Conservation (phyloP, 2,888 invertebrate genomes). For the Calliphora vomitoria region DNA sequence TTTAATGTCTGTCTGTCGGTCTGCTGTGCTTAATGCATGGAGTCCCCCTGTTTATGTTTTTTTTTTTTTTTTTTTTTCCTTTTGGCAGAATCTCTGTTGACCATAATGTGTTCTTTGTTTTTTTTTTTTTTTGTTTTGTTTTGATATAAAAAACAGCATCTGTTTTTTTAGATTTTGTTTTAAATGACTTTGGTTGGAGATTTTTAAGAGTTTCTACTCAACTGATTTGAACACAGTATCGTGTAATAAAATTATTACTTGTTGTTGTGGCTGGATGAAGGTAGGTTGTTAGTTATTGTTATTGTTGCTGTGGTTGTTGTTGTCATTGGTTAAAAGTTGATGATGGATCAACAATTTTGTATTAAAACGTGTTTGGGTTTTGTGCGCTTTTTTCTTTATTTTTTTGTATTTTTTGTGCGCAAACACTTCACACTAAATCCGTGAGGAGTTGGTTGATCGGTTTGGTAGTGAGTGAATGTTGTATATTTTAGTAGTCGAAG, state of each 20-base stretch:
- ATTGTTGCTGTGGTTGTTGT: constrained; percentile 37
- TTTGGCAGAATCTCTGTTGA: constrained; percentile 42
- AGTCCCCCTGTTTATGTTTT: constrained; percentile 21
- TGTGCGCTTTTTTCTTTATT: constrained; percentile 40
- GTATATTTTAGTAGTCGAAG: constrained; percentile 43
- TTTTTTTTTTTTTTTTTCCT: constrained; percentile 1
- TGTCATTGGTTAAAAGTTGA: constrained; percentile 55
- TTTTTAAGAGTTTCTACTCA: constrained; percentile 23
- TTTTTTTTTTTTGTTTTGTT: not conserved
- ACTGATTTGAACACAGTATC: constrained; percentile 53
- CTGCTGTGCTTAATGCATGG: not conserved
- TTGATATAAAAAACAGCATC: constrained; percentile 55
- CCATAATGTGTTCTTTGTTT: constrained; percentile 17
- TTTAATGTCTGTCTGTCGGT: constrained; percentile 14
- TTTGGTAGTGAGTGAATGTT: constrained; percentile 30
- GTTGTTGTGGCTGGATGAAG: constrained; percentile 42
- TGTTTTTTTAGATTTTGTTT: constrained; percentile 55
- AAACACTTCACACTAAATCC: constrained; percentile 66
- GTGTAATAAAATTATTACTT: constrained; percentile 66
- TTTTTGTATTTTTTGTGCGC: not conserved
- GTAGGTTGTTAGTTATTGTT: constrained; percentile 14
- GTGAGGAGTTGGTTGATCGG: constrained; percentile 51
- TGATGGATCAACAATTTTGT: constrained; percentile 67
- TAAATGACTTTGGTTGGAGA: constrained; percentile 47
- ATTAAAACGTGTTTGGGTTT: constrained; percentile 65